phyloP scores from a whole-genome alignment of 2,113 vertebrate species.

The Leptobrachium leishanense region DNA sequence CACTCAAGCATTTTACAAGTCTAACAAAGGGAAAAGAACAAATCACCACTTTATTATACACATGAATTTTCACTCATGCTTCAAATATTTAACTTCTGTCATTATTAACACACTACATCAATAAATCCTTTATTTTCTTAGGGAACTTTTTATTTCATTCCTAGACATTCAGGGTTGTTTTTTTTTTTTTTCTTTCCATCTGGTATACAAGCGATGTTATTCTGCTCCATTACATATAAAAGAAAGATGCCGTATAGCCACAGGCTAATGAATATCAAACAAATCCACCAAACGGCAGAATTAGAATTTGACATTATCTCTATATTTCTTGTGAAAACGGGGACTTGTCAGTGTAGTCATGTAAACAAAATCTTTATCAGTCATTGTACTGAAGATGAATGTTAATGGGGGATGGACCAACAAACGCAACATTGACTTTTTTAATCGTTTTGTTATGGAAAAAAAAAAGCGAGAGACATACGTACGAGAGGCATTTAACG shows the following conservation, averaged over 20 bases:
- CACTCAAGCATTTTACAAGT: slow-evolving; percentile 49
- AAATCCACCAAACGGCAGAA: slow-evolving; percentile 65
- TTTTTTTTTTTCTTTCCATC: slow-evolving; percentile 52
- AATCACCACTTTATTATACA: slow-evolving; percentile 34
- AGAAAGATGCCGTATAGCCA: slow-evolving; percentile 63
- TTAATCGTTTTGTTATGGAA: no score
- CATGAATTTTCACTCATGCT: slow-evolving; percentile 22
- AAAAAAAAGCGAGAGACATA: no score
- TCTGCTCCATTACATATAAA: slow-evolving; percentile 59
- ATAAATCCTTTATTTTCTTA: slow-evolving; percentile 60
- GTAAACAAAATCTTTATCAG: background rate
- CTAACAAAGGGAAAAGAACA: slow-evolving; percentile 37
- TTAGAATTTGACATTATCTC: slow-evolving; percentile 69
- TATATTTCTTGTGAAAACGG: slow-evolving; percentile 65
- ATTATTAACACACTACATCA: slow-evolving; percentile 57
- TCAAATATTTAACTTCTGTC: slow-evolving; percentile 54
- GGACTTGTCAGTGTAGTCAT: slow-evolving; percentile 51
- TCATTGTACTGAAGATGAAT: slow-evolving; percentile 5
- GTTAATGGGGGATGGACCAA: no score
- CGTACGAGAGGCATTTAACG: no score
- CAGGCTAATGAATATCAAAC: slow-evolving; percentile 64
- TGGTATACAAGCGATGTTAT: slow-evolving; percentile 55
- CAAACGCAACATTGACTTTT: no score
- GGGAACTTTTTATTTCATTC: slow-evolving; percentile 56
- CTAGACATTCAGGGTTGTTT: slow-evolving; percentile 48